phyloP scores from a whole-genome alignment of 2,113 vertebrate species.

The Noturus placidus region DNA sequence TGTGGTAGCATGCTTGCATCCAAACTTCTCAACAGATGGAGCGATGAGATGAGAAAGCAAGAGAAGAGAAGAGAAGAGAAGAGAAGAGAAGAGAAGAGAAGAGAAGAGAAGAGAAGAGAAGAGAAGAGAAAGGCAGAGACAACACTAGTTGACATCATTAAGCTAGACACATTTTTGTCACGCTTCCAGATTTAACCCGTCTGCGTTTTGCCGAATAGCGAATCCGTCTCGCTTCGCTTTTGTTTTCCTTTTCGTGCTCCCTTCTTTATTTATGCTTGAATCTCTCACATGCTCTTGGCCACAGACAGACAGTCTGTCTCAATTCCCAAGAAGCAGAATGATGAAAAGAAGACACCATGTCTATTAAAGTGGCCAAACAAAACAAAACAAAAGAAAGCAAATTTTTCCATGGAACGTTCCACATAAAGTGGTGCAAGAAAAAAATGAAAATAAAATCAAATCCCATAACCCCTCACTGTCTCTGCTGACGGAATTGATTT shows the following conservation, averaged over 20 bases:
- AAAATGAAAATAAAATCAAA: constrained; percentile 4
- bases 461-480: constrained; percentile 34
- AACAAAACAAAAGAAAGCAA: constrained; percentile 39
- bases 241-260: constrained; percentile 44
- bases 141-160: constrained; percentile 72
- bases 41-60: constrained; percentile 10
- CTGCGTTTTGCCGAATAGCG: constrained; percentile 66
- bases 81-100: constrained; percentile 52
- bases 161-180: constrained; percentile 74
- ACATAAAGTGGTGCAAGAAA: background rate
- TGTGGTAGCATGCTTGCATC: constrained; percentile 26
- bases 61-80: background rate
- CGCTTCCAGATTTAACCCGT: constrained; percentile 69
- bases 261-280: constrained; percentile 53
- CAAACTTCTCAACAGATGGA: constrained; percentile 27
- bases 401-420: constrained; percentile 12
- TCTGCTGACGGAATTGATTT: constrained; percentile 34
- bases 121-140: constrained; percentile 53
- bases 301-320: constrained; percentile 56
- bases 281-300: constrained; percentile 60
- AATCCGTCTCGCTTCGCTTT: constrained; percentile 53
- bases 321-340: constrained; percentile 44
- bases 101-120: constrained; percentile 26
- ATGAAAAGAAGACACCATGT: constrained; percentile 59
- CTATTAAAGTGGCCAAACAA: constrained; percentile 40